phyloP scores from a whole-genome alignment of 2,113 vertebrate genomes.

The Cephalopterus ornatus region DNA sequence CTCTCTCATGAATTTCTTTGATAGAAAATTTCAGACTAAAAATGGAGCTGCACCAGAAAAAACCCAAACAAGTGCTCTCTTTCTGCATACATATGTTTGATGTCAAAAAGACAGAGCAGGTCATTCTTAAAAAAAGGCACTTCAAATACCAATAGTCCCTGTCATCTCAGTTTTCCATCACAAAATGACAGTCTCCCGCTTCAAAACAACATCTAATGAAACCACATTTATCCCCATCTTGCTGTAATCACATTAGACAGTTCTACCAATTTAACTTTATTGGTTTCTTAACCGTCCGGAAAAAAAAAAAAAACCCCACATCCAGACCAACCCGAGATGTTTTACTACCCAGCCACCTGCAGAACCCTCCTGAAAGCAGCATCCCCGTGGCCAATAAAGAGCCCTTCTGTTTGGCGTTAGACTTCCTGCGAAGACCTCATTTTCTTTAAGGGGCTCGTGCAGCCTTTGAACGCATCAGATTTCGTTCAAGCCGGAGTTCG shows the following conservation, averaged over 20 bases:
- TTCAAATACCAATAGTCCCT: neutral
- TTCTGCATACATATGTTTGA: neutral
- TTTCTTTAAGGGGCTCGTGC: neutral
- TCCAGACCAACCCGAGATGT: neutral
- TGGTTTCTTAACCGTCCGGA: neutral
- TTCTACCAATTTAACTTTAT: constrained; percentile 41
- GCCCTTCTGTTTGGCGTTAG: neutral
- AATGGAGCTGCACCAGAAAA: neutral
- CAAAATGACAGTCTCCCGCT: constrained; percentile 1
- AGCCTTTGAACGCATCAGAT: neutral
- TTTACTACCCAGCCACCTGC: constrained; percentile 26
- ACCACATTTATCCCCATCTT: constrained; percentile 31
- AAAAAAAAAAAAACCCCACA: neutral
- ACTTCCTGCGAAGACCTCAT: constrained; percentile 28
- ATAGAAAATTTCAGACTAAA: neutral
- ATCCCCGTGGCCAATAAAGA: neutral
- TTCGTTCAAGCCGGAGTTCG: neutral
- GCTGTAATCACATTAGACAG: constrained; percentile 43
- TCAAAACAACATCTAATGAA: constrained; percentile 39
- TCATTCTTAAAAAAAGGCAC: constrained; percentile 24
- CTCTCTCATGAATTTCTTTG: neutral
- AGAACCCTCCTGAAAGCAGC: neutral
- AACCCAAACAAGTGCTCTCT: neutral
- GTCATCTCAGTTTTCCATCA: constrained; percentile 37
- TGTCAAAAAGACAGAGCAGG: constrained; percentile 38